Percentiles rank a stretch among this genome's conserved stretches.
Evolutionary conservation across 2,113 vertebrate species (phyloP).

Genomic region (Catharus bicknelli): DNA sequence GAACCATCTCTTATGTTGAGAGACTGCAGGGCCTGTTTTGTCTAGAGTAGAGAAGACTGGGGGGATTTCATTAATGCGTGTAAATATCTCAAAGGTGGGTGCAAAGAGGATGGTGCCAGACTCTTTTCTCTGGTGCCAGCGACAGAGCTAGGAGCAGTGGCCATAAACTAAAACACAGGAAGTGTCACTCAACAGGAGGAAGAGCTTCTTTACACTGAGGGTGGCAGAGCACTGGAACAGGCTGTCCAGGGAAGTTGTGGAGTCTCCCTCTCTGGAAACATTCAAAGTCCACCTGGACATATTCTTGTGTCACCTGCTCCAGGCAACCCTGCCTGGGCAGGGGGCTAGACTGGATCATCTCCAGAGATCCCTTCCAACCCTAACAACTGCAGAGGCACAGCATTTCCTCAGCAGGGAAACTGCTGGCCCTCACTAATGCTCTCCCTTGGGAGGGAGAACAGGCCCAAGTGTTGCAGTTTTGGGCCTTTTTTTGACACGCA

Average conservation of each 20-base stretch:
- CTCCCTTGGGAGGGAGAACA: neutral
- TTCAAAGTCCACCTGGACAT: neutral
- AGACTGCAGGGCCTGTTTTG: neutral
- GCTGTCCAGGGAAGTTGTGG: neutral
- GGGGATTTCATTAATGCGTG: neutral
- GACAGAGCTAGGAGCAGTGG: rapidly evolving
- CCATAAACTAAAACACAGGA: neutral
- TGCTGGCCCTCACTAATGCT: neutral
- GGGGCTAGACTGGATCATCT: neutral
- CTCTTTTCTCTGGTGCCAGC: rapidly evolving
- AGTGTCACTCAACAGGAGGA: neutral
- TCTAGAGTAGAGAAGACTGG: too few relatives aligned
- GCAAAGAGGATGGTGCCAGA: neutral
- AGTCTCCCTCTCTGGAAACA: neutral
- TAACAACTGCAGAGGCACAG: neutral
- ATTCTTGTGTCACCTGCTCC: neutral
- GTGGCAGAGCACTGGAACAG: neutral
- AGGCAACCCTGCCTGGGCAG: neutral
- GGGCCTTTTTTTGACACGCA: neutral
- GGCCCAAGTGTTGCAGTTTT: neutral
- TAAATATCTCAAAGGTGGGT: neutral
- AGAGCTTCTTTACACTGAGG: neutral
- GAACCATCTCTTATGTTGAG: neutral
- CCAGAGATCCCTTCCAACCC: neutral
- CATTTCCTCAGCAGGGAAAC: neutral